Conservation (phyloP, 1,140 invertebrate species). For the Lepidotrigona ventralis region DNA sequence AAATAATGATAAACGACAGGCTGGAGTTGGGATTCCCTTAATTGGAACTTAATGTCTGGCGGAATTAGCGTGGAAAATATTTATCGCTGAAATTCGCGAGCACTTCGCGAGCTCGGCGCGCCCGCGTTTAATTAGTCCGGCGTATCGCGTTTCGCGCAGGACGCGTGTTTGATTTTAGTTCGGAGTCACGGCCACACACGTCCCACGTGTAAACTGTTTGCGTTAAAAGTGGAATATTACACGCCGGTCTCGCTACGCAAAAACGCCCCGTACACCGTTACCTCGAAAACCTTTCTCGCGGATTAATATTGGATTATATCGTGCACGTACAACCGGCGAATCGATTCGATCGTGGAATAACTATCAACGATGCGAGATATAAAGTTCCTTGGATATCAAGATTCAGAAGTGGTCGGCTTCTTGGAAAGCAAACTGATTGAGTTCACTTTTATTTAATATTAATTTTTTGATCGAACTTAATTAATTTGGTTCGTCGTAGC, state of each 20-base stretch:
- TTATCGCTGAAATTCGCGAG: slow-evolving; percentile 3
- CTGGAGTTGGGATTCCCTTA: not conserved
- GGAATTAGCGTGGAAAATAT: slow-evolving; percentile 25
- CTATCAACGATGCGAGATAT: not conserved
- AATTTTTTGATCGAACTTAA: no score
- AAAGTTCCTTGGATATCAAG: not conserved
- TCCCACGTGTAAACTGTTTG: not conserved
- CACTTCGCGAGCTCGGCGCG: not conserved
- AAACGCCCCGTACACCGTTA: not conserved
- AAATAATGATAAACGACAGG: slow-evolving; percentile 36
- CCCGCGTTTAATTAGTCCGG: slow-evolving; percentile 11
- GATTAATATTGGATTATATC: not conserved
- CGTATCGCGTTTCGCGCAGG: not conserved
- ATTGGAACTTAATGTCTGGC: slow-evolving; percentile 8
- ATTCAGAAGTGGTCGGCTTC: not conserved
- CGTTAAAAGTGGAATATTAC: not conserved
- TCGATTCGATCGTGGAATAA: not conserved
- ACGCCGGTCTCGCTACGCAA: not conserved
- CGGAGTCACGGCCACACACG: no score
- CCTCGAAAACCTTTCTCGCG: no score
- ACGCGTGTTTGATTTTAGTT: slow-evolving; percentile 5
- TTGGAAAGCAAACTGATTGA: not conserved
- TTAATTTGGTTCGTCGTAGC: not conserved
- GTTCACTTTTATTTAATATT: not conserved
- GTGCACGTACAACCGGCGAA: not conserved